These are phyloP conservation scores for Teleogryllus oceanicus DNA, from an alignment of 2,888 invertebrate species.

Conservation along the genomic window DNA sequence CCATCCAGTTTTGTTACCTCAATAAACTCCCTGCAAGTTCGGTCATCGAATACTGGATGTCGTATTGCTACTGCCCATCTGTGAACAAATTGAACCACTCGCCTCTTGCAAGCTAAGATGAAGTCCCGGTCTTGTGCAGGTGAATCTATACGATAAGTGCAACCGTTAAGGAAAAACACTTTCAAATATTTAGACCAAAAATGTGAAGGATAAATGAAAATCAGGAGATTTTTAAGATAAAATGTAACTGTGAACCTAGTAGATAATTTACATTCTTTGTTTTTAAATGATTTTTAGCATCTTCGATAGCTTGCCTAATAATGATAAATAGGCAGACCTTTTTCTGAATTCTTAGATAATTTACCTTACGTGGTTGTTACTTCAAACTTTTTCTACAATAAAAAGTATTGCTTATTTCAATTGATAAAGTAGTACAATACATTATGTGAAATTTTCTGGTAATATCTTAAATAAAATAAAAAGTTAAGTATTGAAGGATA, in stretches of 20 bases:
- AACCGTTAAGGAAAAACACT: not conserved
- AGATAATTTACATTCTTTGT: too few species aligned
- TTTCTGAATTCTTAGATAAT: too few species aligned
- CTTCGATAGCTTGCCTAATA: too few species aligned
- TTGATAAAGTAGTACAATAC: too few species aligned
- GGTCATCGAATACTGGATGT: slow-evolving; percentile 72
- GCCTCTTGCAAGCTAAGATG: slow-evolving; percentile 64
- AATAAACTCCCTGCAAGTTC: slow-evolving; percentile 66
- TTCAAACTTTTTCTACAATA: too few species aligned
- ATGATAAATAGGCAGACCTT: too few species aligned
- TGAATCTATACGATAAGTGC: slow-evolving; percentile 45
- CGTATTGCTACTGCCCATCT: slow-evolving; percentile 71
- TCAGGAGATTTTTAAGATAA: not conserved
- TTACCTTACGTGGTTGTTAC: too few species aligned
- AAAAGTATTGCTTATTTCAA: too few species aligned
- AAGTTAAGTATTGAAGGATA: slow-evolving; percentile 58
- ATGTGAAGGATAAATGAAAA: too few species aligned
- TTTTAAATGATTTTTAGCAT: too few species aligned
- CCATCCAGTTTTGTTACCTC: slow-evolving; percentile 51
- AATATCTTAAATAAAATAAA: not conserved
- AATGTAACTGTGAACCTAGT: not conserved
- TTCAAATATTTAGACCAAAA: too few species aligned
- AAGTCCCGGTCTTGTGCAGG: slow-evolving; percentile 59
- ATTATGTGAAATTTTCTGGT: not conserved
- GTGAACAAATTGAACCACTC: slow-evolving; percentile 74